Conservation (phyloP, 2,797 vertebrate species). For the Buceros bicornis region DNA sequence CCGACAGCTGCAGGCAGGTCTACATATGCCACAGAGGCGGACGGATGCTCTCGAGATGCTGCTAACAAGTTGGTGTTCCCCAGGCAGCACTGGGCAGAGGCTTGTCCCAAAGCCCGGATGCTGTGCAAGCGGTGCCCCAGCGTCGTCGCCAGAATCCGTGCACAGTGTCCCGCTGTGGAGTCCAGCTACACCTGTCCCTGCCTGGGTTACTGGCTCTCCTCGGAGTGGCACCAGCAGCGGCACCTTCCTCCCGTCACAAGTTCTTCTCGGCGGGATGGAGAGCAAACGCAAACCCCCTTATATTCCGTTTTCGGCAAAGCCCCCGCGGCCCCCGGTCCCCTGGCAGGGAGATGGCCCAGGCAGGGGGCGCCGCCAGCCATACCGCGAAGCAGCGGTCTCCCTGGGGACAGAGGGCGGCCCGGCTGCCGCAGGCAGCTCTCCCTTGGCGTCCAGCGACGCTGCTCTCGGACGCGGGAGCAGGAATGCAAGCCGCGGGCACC, state of each 20-base stretch:
- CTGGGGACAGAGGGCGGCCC: neutral
- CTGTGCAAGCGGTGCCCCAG: neutral
- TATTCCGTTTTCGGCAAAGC: accelerated
- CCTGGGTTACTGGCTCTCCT: neutral
- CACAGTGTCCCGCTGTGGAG: neutral
- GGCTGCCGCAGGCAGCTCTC: neutral
- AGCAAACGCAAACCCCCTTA: neutral
- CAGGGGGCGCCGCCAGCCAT: neutral
- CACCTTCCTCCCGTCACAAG: neutral
- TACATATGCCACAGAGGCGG: neutral
- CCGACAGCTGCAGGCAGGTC: neutral
- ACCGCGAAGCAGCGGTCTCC: neutral
- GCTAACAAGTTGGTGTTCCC: constrained; percentile 24
- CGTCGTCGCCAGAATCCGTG: neutral
- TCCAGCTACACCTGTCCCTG: neutral
- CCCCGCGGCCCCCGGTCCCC: too few species aligned
- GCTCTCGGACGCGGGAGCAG: neutral
- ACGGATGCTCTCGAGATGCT: neutral
- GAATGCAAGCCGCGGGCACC: neutral
- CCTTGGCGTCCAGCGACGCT: neutral
- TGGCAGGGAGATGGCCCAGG: neutral
- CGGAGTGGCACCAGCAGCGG: neutral
- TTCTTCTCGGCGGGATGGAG: neutral
- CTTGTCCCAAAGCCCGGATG: neutral
- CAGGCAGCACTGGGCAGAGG: neutral